Conservation (phyloP, 2,888 invertebrate species). For the Creontiades dilutus region DNA sequence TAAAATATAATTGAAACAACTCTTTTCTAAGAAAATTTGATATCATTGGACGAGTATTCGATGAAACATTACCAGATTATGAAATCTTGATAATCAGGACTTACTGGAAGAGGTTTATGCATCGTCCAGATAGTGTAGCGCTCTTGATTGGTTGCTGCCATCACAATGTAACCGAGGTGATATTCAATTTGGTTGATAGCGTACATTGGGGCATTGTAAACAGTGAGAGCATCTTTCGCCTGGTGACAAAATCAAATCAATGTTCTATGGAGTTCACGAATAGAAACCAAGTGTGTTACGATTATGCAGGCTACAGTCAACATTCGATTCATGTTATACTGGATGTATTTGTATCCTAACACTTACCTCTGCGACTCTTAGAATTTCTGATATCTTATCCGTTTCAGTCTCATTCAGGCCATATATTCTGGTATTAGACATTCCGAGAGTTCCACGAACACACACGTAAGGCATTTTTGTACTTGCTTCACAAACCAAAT, state of each 20-base stretch:
- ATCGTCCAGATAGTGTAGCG: constrained; percentile 65
- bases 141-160: constrained; percentile 63
- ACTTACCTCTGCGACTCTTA: constrained; percentile 71
- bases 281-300: too few relatives aligned
- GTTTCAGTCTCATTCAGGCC: constrained; percentile 75
- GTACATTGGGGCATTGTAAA: constrained; percentile 76
- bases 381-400: constrained; percentile 69
- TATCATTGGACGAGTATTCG: too few relatives aligned
- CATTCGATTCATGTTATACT: not conserved
- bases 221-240: constrained; percentile 75
- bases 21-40: too few relatives aligned
- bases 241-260: constrained; percentile 2
- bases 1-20: too few relatives aligned
- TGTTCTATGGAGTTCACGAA: too few relatives aligned
- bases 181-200: constrained; percentile 76
- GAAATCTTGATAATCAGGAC: not conserved
- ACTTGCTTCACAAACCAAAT: not conserved
- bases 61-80: too few relatives aligned
- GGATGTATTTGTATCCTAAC: not conserved
- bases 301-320: not conserved
- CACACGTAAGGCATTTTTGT: constrained; percentile 76
- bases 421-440: constrained; percentile 76
- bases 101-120: constrained; percentile 59
- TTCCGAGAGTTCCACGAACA: constrained; percentile 76
- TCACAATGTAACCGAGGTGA: constrained; percentile 75